Evolutionary conservation across 2,113 vertebrate species (phyloP).

Genomic region (Hippocampus zosterae): DNA sequence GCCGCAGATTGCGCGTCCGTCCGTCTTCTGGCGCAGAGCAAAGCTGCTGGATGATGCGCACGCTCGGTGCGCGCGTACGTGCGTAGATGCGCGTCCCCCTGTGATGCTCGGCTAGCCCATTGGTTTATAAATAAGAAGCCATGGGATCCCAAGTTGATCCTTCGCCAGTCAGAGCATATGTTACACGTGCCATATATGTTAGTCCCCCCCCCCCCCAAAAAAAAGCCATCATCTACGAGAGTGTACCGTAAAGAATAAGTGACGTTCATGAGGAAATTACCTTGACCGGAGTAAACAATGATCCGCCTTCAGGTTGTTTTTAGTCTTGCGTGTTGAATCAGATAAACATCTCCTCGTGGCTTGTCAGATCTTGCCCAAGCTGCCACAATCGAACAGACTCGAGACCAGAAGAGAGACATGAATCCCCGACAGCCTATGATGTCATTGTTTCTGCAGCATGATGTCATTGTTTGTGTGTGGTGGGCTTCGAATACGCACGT

Average conservation of each 20-base stretch:
- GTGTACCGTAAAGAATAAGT: too few species aligned
- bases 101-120: conserved; percentile 33
- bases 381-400: background rate
- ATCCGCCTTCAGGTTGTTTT: background rate
- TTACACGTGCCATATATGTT: too few species aligned
- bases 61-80: background rate
- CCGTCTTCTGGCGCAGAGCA: conserved; percentile 49
- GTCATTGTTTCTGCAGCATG: conserved; percentile 21
- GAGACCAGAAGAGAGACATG: background rate
- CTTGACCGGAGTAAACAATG: background rate
- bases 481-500: too few species aligned
- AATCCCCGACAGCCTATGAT: conserved; percentile 38
- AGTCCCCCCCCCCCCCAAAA: too few species aligned
- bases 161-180: too few species aligned
- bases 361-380: conserved; percentile 24
- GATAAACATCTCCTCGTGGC: conserved; percentile 34
- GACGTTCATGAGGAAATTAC: background rate
- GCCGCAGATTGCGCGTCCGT: conserved; percentile 52
- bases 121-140: conserved; percentile 34
- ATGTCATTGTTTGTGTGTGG: background rate
- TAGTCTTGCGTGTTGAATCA: conserved; percentile 18
- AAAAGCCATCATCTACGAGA: too few species aligned
- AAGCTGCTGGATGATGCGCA: conserved; percentile 24
- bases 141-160: conserved; percentile 1
- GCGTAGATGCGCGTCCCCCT: background rate